Evolutionary conservation across 2,113 vertebrate genomes (phyloP), one percentile per base, ranked within the genome.

Genomic region (Brachyhypopomus occidentalis): DNA sequence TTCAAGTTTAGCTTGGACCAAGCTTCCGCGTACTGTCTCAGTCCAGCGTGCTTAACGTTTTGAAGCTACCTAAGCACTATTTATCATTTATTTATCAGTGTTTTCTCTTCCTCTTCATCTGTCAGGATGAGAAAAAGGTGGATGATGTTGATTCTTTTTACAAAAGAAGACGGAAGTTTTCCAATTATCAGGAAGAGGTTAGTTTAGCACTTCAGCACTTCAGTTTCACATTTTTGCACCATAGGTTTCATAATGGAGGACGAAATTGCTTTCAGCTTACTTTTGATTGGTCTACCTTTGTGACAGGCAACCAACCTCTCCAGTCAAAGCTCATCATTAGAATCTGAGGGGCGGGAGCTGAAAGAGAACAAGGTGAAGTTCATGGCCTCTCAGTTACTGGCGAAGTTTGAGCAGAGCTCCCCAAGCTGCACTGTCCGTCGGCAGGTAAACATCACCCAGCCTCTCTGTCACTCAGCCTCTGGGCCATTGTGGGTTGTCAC

Each of bases 301-400:
- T 27, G 88, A 56, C 88, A 98, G 97, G 84, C 91, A 59, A 92
- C 94, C 19, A 88, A 87, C 73, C 83, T 94, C 85, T 90, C 93
- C 62, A 92, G 85, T 82, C 94, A 90, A 64, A 90, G 87, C 58
- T 72, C 88, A 12, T 83, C 88, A 58, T 72, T 73, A 45, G 81
- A 77, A 67, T 90, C 77, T 74, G 94, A 96, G 1, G 83, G 78
- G 2, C 73, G 23, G 22, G 91, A 92, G 52, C 87, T 89, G 23
- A 96, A 90, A 84, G 96, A 96, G 88, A 99, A 98, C 88, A 98
- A 95, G 93, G 98, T 99, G 75, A 97, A 96, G 83, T 97, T 95
- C 36, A 98, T 99, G 95, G 95, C 98, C 27, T 95, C 92, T 48
- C 97, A 98, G 82, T 88, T 99, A 30, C 89, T 94, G 85, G 97